Percentiles rank a stretch among this genome's conserved stretches.
Evolutionary conservation across 2,113 vertebrate genomes (phyloP).

Genomic region (Nycticorax nycticorax): DNA sequence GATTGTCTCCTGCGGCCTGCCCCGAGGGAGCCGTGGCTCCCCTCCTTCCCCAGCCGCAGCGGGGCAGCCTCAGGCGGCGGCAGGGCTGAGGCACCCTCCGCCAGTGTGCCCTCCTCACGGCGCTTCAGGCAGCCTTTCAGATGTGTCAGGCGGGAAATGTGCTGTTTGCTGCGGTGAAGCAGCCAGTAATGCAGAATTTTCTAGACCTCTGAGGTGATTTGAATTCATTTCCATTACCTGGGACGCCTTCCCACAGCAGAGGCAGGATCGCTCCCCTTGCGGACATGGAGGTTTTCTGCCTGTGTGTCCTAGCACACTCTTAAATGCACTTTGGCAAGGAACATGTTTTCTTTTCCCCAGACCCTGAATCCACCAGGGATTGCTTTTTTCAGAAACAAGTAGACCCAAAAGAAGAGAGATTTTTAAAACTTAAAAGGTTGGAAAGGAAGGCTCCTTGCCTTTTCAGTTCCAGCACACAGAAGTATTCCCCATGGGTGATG

Average conservation of each 20-base stretch:
- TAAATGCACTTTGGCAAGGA: neutral
- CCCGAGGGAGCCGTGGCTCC: neutral
- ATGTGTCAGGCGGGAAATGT: neutral
- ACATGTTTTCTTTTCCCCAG: neutral
- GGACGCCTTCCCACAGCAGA: neutral
- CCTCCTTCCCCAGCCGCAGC: rapidly evolving
- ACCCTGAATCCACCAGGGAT: neutral
- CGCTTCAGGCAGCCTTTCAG: neutral
- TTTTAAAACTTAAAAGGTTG: neutral
- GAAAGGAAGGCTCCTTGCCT: neutral
- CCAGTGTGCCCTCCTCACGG: neutral
- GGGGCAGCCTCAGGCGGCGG: neutral
- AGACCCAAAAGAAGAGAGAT: neutral
- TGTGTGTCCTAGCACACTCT: neutral
- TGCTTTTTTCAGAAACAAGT: neutral
- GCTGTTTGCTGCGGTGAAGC: neutral
- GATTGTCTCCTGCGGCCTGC: neutral
- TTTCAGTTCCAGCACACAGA: neutral
- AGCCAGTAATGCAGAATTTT: neutral
- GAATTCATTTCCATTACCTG: neutral
- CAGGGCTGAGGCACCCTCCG: neutral
- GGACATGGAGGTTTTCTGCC: neutral
- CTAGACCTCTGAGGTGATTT: neutral
- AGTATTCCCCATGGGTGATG: neutral
- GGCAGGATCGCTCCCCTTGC: neutral